These are phyloP conservation scores for Poecilus cupreus DNA, from an alignment of 2,888 invertebrate genomes.

Conservation along the genomic window DNA sequence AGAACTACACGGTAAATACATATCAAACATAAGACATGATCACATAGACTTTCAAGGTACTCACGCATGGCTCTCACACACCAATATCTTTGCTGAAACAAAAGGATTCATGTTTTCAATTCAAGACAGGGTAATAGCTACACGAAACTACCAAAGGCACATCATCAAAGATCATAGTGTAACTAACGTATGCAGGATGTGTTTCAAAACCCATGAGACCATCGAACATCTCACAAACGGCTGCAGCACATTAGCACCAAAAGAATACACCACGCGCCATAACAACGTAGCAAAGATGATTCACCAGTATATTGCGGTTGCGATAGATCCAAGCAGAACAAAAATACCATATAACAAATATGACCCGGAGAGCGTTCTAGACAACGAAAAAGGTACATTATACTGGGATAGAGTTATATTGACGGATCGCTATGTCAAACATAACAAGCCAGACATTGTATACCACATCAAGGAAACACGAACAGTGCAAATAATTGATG, in stretches of 20 bases:
- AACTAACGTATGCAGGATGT: constrained; percentile 60
- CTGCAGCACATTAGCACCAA: constrained; percentile 51
- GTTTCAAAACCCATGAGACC: constrained; percentile 56
- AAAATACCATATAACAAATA: constrained; percentile 57
- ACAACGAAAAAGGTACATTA: constrained; percentile 32
- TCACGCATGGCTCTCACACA: constrained; percentile 50
- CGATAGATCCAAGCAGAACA: not conserved
- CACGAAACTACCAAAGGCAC: constrained; percentile 50
- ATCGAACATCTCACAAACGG: constrained; percentile 57
- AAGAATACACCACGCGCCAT: constrained; percentile 60
- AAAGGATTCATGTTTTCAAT: constrained; percentile 60
- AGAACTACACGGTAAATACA: not conserved
- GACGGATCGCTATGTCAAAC: constrained; percentile 49
- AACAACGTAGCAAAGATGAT: constrained; percentile 58
- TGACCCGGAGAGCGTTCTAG: constrained; percentile 39
- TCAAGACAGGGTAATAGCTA: constrained; percentile 59
- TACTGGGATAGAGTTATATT: constrained; percentile 58
- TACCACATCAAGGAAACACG: not conserved
- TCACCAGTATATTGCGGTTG: constrained; percentile 44
- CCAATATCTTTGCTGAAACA: constrained; percentile 60
- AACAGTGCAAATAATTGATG: not conserved
- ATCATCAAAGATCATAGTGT: constrained; percentile 50
- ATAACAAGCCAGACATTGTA: constrained; percentile 60
- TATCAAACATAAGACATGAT: not conserved
- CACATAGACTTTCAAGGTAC: constrained; percentile 42